Conservation (phyloP, 1,140 invertebrate species). For the Diabrotica undecimpunctata region DNA sequence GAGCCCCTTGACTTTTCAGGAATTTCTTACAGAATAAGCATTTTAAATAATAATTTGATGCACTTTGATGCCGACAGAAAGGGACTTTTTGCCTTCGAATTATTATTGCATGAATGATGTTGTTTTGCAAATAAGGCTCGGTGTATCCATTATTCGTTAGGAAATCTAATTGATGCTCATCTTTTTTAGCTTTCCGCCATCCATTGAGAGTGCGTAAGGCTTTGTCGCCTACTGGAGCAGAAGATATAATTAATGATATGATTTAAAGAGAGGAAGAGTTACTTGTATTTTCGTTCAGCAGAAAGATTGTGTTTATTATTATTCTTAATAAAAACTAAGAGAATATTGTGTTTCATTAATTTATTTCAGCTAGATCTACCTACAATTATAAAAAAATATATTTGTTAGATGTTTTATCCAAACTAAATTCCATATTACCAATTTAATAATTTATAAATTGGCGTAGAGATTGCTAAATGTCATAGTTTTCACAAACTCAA, state of each 20-base stretch:
- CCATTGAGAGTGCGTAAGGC: constrained; percentile 3
- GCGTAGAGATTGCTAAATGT: too few species aligned
- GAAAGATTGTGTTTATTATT: too few species aligned
- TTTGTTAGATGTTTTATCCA: too few species aligned
- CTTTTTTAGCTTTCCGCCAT: constrained; percentile 7
- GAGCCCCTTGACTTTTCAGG: constrained; percentile 5
- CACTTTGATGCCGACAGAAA: constrained; percentile 13
- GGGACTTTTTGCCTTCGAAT: constrained; percentile 7
- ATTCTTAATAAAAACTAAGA: too few species aligned
- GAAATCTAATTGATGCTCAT: constrained; percentile 14
- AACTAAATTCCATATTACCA: too few species aligned
- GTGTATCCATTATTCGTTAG: constrained; percentile 6
- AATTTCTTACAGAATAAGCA: constrained; percentile 17
- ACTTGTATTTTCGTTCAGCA: too few species aligned
- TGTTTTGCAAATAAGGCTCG: constrained; percentile 11
- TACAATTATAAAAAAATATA: too few species aligned
- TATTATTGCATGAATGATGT: constrained; percentile 7
- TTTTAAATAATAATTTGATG: constrained; percentile 18
- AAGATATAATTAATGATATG: constrained; percentile 13
- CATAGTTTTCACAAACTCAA: too few species aligned
- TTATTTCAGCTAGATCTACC: too few species aligned
- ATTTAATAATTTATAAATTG: too few species aligned
- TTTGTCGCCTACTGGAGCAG: constrained; percentile 10
- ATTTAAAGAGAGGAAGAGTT: neutral
- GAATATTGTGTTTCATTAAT: too few species aligned